Base-by-base conservation (phyloP, 1,140 invertebrate genomes). In the Matsumurasca onukii region DNA sequence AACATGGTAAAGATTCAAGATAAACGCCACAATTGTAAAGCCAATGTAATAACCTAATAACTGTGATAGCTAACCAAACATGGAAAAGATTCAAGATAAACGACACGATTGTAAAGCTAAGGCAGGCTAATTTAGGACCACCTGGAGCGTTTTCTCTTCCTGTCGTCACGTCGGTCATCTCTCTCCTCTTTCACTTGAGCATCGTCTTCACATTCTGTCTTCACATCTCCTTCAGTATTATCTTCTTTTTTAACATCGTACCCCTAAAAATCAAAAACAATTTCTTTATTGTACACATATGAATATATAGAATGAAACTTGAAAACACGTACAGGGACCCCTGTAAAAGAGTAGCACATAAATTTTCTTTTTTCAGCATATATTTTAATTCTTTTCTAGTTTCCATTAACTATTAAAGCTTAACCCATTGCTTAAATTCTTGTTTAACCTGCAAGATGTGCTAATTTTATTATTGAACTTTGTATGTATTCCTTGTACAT, bases 41-140 rank as follows among this genome's bases (percentile, higher is more conserved):
- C 9, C 9, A 45, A 45, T n/a, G 9, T 45, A 12, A n/a, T 45
- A 12, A 9, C n/a, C n/a, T 45, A 9, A 12, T 45, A 45, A 9
- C 39, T 45, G n/a, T 9, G n/a, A 45, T 9, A 45, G 39, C 39
- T 12, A 12, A n/a, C n/a, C 9, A n/a, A 45, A 45, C n/a, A 45
- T 45, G n/a, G n/a, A n/a, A 45, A 45, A 45, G n/a, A n/a, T 45
- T 45, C 9, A 12, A 45, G n/a, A 45, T 12, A 12, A 45, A 45
- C 9, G 39, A 45, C 9, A 12, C 9, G 39, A 45, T 45, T 12
- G n/a, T 12, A 12, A 45, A 9, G 9, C 39, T 45, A n/a, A 66
- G 80, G 81, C 68, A 78, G 75, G 72, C 81, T 81, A 71, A 80
- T 80, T 67, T 81, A 76, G 27, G 69, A 76, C 71, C 72, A 76